phyloP scores from a whole-genome alignment of 37 sponge, comb jelly and placozoan species.

The Agelas oroides region DNA sequence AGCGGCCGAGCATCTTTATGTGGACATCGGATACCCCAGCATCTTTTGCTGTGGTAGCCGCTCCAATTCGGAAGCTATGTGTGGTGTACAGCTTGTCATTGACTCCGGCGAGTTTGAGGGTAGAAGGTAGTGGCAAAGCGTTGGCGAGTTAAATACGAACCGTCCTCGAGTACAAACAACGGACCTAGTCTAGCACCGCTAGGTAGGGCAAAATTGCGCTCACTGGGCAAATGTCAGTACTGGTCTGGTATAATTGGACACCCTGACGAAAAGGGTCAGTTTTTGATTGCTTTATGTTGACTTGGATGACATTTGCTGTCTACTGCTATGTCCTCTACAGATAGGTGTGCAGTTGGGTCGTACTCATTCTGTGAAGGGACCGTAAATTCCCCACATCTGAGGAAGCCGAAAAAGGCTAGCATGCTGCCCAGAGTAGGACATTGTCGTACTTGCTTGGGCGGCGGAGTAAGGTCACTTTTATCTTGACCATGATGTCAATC shows the following conservation, averaged over 20 bases:
- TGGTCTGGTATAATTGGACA: too few species aligned
- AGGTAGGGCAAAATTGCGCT: not conserved
- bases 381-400: not conserved
- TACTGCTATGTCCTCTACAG: not conserved
- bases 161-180: not conserved
- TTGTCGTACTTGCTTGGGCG: not conserved
- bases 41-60: conserved; percentile 14
- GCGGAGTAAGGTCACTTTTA: not conserved
- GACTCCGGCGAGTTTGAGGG: not conserved
- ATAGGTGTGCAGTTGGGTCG: not conserved
- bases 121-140: not conserved
- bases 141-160: not conserved
- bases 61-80: conserved; percentile 10
- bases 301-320: not conserved
- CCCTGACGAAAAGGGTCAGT: too few species aligned
- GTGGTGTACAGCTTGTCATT: not conserved
- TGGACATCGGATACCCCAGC: conserved; percentile 3
- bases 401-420: conserved; percentile 3
- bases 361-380: not conserved
- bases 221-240: too few species aligned
- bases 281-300: not conserved
- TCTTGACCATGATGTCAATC: conserved; percentile 21
- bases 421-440: not conserved
- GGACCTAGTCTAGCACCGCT: not conserved
- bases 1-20: conserved; percentile 30